Evolutionary conservation across 2,888 invertebrate species (phyloP).

Genomic region (Strigamia transsilvanica): DNA sequence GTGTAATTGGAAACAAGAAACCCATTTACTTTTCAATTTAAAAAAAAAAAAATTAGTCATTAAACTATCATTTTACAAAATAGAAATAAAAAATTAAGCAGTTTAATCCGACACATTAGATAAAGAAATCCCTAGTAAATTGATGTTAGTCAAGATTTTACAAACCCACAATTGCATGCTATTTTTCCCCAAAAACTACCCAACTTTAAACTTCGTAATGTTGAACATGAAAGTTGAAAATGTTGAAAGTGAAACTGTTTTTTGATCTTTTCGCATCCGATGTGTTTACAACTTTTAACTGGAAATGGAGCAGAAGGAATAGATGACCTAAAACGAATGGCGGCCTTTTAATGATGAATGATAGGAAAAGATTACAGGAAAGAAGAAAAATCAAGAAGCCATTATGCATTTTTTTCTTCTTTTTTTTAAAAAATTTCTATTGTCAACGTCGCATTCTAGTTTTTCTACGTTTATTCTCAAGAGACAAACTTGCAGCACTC

Average conservation of each 20-base stretch:
- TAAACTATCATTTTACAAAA: slow-evolving; percentile 23
- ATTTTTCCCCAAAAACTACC: not conserved
- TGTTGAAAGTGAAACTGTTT: not conserved
- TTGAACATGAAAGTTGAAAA: not conserved
- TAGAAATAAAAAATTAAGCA: not conserved
- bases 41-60: not conserved
- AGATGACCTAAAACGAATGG: slow-evolving; percentile 15
- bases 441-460: too few relatives aligned
- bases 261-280: slow-evolving; percentile 18
- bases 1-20: not conserved
- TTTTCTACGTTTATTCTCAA: too few relatives aligned
- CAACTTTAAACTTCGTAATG: not conserved
- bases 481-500: too few relatives aligned
- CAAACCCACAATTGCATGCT: not conserved
- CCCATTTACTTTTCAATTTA: not conserved
- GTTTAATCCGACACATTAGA: not conserved
- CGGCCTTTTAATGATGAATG: slow-evolving; percentile 24
- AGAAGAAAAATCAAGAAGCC: not conserved
- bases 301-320: slow-evolving; percentile 32
- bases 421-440: too few relatives aligned
- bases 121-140: slow-evolving; percentile 17
- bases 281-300: slow-evolving; percentile 32
- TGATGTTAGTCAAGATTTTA: not conserved
- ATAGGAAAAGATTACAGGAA: not conserved
- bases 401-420: not conserved